Evolutionary conservation across 2,797 vertebrate species (phyloP).

Genomic region (Phoxinus dragarum): DNA sequence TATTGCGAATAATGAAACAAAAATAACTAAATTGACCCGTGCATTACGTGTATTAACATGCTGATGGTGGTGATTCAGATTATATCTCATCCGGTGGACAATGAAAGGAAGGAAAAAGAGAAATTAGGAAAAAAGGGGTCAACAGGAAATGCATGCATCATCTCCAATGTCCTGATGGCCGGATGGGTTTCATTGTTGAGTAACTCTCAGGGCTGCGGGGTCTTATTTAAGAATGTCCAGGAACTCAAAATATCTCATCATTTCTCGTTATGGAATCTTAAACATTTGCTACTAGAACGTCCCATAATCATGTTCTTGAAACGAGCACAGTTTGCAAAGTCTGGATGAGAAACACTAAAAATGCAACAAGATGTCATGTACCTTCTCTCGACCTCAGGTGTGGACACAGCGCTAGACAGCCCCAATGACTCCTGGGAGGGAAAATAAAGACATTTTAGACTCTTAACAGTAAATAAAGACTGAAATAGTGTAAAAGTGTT

Average conservation of each 20-base stretch:
- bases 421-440: conserved; percentile 88
- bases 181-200: conserved; percentile 19
- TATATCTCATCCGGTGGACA: conserved; percentile 47
- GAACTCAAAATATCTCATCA: conserved; percentile 19
- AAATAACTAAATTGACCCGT: neutral
- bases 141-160: conserved; percentile 65
- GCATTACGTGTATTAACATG: conserved; percentile 9
- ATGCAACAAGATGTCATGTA: conserved; percentile 70
- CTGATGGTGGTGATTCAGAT: conserved; percentile 15
- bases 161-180: conserved; percentile 28
- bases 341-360: neutral
- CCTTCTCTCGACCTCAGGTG: conserved; percentile 92
- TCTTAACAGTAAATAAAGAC: neutral
- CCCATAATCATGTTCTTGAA: neutral
- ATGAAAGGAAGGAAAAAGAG: conserved; percentile 70
- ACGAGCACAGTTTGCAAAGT: neutral
- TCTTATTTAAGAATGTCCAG: conserved; percentile 8
- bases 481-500: neutral
- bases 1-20: neutral
- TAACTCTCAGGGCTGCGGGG: neutral
- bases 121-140: conserved; percentile 55
- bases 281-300: neutral
- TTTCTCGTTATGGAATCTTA: neutral
- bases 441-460: neutral
- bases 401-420: conserved; percentile 84